phyloP scores from a whole-genome alignment of 2,888 invertebrate genomes.

The Ormyrus labotus region DNA sequence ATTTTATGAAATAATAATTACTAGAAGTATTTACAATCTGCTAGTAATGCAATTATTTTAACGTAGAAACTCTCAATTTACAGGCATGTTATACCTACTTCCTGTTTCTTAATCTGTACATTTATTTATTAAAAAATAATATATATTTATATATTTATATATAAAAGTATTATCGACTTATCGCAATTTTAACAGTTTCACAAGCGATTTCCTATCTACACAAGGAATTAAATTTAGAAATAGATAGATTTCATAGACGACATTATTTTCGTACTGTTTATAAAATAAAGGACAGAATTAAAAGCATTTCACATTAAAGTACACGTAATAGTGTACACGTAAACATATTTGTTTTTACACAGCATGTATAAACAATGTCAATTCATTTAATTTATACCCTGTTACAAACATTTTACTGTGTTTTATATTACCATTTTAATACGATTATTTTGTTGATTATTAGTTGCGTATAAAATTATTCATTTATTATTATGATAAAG shows the following conservation, averaged over 20 bases:
- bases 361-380: slow-evolving; percentile 26
- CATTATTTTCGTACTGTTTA: slow-evolving; percentile 13
- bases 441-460: neutral
- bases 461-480: neutral
- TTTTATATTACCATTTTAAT: neutral
- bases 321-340: slow-evolving; percentile 33
- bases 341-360: slow-evolving; percentile 22
- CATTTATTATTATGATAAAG: slow-evolving; percentile 1
- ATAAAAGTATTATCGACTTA: neutral
- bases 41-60: slow-evolving; percentile 44
- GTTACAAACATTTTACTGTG: slow-evolving; percentile 13
- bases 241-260: slow-evolving; percentile 7
- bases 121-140: slow-evolving; percentile 12
- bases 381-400: slow-evolving; percentile 6
- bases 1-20: slow-evolving; percentile 51
- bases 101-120: slow-evolving; percentile 51
- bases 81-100: slow-evolving; percentile 35
- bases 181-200: slow-evolving; percentile 30
- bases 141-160: neutral
- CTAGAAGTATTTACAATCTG: slow-evolving; percentile 55
- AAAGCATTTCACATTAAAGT: slow-evolving; percentile 29
- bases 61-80: slow-evolving; percentile 43
- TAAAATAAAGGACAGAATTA: slow-evolving; percentile 10
- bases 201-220: slow-evolving; percentile 35
- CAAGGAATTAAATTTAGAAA: slow-evolving; percentile 20